Percentiles rank a stretch among this genome's conserved stretches.
Evolutionary conservation across 2,888 invertebrate species (phyloP).

Genomic region (Sialis lutaria): DNA sequence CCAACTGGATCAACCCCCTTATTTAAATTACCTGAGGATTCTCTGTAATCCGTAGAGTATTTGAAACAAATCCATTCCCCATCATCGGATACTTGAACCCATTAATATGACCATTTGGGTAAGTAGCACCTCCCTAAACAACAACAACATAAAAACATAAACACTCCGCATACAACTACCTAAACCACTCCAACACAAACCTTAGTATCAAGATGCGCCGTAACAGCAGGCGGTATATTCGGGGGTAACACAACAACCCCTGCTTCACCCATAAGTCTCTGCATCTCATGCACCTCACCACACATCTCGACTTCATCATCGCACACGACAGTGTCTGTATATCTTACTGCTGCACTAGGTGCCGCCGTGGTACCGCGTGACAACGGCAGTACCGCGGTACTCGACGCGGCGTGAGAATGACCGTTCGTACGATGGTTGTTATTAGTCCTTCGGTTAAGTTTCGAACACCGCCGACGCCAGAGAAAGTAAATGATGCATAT

Average conservation of each 20-base stretch:
- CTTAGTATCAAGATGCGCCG: constrained; percentile 25
- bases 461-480: constrained; percentile 1
- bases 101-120: constrained; percentile 31
- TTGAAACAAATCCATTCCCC: constrained; percentile 30
- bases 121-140: constrained; percentile 23
- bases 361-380: background rate
- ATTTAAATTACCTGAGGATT: constrained; percentile 41
- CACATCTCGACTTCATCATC: background rate
- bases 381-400: background rate
- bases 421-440: background rate
- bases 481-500: constrained; percentile 27
- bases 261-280: constrained; percentile 21
- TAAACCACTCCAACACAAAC: constrained; percentile 1
- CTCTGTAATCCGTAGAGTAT: constrained; percentile 46
- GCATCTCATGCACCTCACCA: constrained; percentile 22
- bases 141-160: constrained; percentile 9
- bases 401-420: background rate
- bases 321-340: background rate
- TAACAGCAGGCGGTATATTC: constrained; percentile 11
- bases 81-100: constrained; percentile 29
- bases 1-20: too few relatives aligned
- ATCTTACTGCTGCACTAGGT: background rate
- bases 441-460: background rate
- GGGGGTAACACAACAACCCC: constrained; percentile 22
- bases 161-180: background rate